Percentiles rank a stretch among this genome's conserved stretches.
Conservation (phyloP, 2,113 vertebrate species). For the Progne subis region DNA sequence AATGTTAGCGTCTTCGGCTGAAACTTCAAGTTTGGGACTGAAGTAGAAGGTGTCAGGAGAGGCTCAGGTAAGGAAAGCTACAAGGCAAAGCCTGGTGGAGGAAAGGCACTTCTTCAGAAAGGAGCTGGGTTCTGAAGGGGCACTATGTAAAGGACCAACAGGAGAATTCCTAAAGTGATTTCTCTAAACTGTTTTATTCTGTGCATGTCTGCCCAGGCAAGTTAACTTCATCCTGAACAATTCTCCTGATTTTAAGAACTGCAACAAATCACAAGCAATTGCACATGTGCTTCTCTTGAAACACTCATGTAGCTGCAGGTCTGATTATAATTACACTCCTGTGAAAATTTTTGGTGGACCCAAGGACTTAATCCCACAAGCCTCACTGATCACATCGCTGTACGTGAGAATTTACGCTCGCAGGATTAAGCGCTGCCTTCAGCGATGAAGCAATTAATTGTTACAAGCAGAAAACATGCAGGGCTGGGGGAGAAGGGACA, state of each 20-base stretch:
- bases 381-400: not conserved
- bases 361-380: conserved; percentile 5
- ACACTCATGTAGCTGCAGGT: not conserved
- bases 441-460: conserved; percentile 21
- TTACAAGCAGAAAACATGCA: not conserved
- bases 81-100: not conserved
- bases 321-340: not conserved
- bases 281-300: not conserved
- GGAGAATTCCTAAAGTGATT: not conserved
- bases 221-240: not conserved
- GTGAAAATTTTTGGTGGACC: conserved; percentile 24
- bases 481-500: not conserved
- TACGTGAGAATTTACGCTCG: not conserved
- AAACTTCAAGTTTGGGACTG: not conserved
- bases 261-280: not conserved
- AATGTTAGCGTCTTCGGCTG: not conserved
- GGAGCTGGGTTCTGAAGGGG: not conserved
- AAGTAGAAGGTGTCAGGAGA: not conserved
- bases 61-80: not conserved
- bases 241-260: not conserved
- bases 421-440: conserved; percentile 5
- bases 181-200: not conserved
- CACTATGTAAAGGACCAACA: not conserved
- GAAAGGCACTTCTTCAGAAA: not conserved
- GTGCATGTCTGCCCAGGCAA: not conserved